These are phyloP conservation scores for Rhodinocichla rosea DNA, from an alignment of 2,113 vertebrate species.

Conservation along the genomic window DNA sequence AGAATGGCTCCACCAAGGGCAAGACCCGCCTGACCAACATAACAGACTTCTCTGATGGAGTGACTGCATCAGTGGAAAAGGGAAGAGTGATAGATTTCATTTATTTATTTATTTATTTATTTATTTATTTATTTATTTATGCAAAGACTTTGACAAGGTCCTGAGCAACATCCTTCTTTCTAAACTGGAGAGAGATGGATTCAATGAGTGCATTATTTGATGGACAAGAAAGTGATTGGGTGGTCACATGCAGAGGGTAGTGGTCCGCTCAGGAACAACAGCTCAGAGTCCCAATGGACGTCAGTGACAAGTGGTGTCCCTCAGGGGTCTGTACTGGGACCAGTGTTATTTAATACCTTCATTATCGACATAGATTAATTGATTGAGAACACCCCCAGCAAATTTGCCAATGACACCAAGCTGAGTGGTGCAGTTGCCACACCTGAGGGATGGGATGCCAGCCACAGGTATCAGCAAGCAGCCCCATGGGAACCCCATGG, in stretches of 20 bases:
- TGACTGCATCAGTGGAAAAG: background rate
- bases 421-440: background rate
- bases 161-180: background rate
- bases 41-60: background rate
- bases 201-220: background rate
- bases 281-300: background rate
- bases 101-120: no score
- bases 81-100: no score
- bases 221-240: background rate
- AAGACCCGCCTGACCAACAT: background rate
- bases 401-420: background rate
- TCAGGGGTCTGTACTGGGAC: rapidly evolving
- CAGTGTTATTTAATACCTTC: background rate
- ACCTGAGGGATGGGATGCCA: background rate
- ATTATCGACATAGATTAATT: rapidly evolving
- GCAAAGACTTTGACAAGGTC: background rate
- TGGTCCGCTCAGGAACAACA: background rate
- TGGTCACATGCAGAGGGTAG: background rate
- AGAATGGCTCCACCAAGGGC: background rate
- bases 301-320: no score
- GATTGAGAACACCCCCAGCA: rapidly evolving
- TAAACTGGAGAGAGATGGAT: background rate
- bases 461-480: background rate
- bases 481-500: background rate
- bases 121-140: no score